Evolutionary conservation across 2,113 vertebrate species (phyloP).

Genomic region (Meleagris gallopavo): DNA sequence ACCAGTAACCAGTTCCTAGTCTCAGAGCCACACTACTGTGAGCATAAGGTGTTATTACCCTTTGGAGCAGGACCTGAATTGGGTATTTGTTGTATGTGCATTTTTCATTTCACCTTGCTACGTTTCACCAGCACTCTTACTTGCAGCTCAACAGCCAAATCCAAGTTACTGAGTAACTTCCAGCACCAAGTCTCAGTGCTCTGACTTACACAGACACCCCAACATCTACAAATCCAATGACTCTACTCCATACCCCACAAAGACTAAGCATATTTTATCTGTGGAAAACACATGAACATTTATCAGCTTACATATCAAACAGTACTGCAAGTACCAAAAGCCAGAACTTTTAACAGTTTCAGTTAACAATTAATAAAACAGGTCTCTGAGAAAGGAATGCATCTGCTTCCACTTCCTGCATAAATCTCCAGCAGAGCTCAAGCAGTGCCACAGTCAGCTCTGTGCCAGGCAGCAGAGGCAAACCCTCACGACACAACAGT

Average conservation of each 20-base stretch:
- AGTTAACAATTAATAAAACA: constrained; percentile 30
- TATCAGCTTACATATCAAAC: background rate
- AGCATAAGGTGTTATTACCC: background rate
- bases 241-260: background rate
- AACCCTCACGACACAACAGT: background rate
- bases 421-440: background rate
- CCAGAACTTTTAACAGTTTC: background rate
- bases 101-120: background rate
- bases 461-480: background rate
- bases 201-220: background rate
- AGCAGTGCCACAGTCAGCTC: background rate
- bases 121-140: background rate
- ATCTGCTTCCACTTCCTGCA: constrained; percentile 16
- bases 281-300: background rate
- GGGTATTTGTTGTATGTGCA: background rate
- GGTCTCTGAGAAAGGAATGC: background rate
- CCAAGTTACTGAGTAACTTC: constrained; percentile 20
- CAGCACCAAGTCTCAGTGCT: background rate
- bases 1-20: background rate
- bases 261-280: background rate
- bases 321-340: background rate
- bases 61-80: background rate
- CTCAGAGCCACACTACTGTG: background rate
- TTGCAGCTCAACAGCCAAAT: background rate
- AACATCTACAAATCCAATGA: background rate